A percentile compares a stretch with the other conserved stretches of the same genome.
Evolutionary conservation across 2,888 invertebrate genomes (phyloP).

Genomic region (Deilephila elpenor): DNA sequence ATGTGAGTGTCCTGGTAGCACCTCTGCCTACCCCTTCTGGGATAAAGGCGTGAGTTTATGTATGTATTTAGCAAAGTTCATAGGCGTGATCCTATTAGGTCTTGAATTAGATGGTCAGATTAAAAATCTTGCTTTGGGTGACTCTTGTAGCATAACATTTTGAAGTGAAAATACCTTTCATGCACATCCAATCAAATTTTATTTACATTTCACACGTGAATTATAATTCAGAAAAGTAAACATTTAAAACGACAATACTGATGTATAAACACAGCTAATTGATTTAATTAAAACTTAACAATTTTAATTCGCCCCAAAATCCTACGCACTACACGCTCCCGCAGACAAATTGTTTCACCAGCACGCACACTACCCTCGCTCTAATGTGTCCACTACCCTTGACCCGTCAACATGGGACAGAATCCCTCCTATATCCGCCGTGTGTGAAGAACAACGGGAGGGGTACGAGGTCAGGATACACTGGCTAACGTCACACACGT

Average conservation of each 20-base stretch:
- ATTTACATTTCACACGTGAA: no score
- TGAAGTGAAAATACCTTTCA: no score
- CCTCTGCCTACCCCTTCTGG: no score
- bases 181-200: no score
- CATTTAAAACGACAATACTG: background rate
- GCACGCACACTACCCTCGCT: slow-evolving; percentile 67
- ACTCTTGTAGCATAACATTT: no score
- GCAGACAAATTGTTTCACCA: slow-evolving; percentile 72
- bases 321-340: slow-evolving; percentile 46
- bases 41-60: no score
- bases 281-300: slow-evolving; percentile 25
- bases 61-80: no score
- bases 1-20: no score
- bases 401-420: slow-evolving; percentile 40
- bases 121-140: no score
- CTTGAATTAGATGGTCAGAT: no score
- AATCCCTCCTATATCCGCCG: background rate
- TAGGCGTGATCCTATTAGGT: no score
- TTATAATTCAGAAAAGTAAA: background rate
- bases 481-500: slow-evolving; percentile 55
- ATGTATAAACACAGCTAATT: slow-evolving; percentile 29
- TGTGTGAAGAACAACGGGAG: slow-evolving; percentile 12
- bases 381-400: slow-evolving; percentile 61
- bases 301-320: slow-evolving; percentile 33
- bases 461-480: slow-evolving; percentile 43